phyloP scores from a whole-genome alignment of 2,113 vertebrate genomes.

The Actenoides hombroni region DNA sequence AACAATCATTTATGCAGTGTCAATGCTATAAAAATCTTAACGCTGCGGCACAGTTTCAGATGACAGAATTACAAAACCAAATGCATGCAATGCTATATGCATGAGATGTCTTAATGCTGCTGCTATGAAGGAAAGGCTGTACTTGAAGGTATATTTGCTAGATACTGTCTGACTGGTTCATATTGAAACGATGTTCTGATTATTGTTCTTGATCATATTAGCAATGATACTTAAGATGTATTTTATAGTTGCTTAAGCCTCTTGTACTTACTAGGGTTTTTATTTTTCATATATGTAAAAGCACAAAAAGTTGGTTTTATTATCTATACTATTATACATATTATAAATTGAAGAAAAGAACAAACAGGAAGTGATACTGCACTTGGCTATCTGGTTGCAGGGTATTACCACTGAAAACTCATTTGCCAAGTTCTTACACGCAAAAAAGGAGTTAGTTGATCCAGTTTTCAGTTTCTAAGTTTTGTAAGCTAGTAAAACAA shows the following conservation, averaged over 20 bases:
- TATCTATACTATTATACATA: neutral
- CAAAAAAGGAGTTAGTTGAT: neutral
- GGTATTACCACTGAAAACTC: neutral
- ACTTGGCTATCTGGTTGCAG: neutral
- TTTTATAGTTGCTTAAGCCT: neutral
- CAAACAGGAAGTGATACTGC: neutral
- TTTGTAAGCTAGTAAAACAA: neutral
- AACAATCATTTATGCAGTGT: neutral
- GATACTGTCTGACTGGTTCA: neutral
- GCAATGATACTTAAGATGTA: neutral
- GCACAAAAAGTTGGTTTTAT: neutral
- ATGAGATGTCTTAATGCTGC: neutral
- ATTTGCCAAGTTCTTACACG: neutral
- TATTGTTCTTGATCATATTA: neutral
- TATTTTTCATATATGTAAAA: neutral
- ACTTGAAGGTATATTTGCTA: neutral
- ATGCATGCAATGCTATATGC: neutral
- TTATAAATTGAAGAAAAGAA: neutral
- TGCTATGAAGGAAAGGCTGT: neutral
- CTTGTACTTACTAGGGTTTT: neutral
- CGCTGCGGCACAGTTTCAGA: neutral
- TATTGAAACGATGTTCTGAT: neutral
- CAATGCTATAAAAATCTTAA: neutral
- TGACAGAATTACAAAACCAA: conserved; percentile 16
- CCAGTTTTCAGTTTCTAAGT: neutral